Conservation (phyloP, 2,888 invertebrate species). For the Metacarcinus magister region DNA sequence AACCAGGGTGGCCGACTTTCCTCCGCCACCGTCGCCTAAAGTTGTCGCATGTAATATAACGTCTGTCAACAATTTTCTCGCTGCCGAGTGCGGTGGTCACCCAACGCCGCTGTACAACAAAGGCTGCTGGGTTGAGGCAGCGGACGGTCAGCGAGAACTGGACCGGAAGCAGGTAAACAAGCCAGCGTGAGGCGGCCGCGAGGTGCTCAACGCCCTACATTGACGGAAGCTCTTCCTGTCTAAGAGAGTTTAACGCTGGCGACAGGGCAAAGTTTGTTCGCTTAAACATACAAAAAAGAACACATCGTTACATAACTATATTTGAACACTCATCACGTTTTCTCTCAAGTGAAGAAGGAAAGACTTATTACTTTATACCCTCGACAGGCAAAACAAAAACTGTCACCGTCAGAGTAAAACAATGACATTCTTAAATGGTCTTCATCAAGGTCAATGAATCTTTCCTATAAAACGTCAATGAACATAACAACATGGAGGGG, state of each 20-base stretch:
- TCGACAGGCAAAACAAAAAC: not conserved
- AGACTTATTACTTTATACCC: not conserved
- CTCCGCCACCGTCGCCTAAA: not conserved
- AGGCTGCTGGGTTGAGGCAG: not conserved
- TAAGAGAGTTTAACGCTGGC: not conserved
- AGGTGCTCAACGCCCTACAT: not conserved
- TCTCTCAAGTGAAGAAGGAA: not conserved
- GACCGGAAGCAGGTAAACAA: constrained; percentile 33
- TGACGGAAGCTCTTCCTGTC: not conserved
- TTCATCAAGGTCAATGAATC: not conserved
- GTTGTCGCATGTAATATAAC: constrained; percentile 10
- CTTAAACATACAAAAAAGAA: not conserved
- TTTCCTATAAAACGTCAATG: no score
- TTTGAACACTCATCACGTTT: not conserved
- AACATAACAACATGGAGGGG: no score
- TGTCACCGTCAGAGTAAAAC: not conserved
- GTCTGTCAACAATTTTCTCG: not conserved
- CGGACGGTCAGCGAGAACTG: constrained; percentile 27
- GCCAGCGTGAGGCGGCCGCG: constrained; percentile 36
- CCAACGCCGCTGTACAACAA: not conserved
- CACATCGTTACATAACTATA: not conserved
- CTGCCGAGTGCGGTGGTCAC: not conserved
- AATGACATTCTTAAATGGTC: not conserved
- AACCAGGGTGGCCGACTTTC: not conserved
- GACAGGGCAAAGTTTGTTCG: not conserved